Evolutionary conservation across 2,888 invertebrate genomes (phyloP), one percentile per base, ranked within the genome.

Genomic region (Beris morrisii): DNA sequence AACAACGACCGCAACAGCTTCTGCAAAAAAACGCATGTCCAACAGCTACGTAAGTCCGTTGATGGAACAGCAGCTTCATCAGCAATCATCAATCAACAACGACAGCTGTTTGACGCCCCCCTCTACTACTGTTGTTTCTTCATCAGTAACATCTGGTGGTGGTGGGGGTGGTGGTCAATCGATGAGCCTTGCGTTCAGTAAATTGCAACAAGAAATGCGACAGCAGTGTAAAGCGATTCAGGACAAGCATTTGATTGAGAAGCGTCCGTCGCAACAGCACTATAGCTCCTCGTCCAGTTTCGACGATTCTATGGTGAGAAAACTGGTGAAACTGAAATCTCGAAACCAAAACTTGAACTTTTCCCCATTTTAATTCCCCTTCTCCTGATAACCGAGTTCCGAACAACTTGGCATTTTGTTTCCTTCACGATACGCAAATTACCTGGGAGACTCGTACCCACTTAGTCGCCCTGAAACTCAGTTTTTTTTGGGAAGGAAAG

Each of bases 171-270:
- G 66, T 13, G 69, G 78, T 67, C 81, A 82, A 71, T 76, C 82
- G 38, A 38, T 38, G 38, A 22, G 22, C 22, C n/a, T 59, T 7
- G n/a, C 46, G 30, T 48, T 59, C 13, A 59, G 48, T 66, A 82
- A 81, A 71, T 70, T 82, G 52, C 81, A 82, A 54, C 81, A 81
- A 11, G 82, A 82, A 75, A 73, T 82, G 70, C 79, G 82, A 69
- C 79, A 81, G 70, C 82, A 82, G 11, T 82, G 82, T 15, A 82
- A 82, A 70, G 80, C 81, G 66, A 82, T 82, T 64, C 82, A 82
- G 73, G 82, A 82, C 70, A 81, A 81, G 65, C 81, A 82, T 73
- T 79, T 80, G 70, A 81, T 80, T 64, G 82, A 82, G 72, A 72
- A 78, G 69, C 72, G 81, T 68, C 71, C 79, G 70, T 82, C 82